Base-by-base conservation (phyloP, 2,888 invertebrate genomes). In the Tryphoninae sp. region DNA sequence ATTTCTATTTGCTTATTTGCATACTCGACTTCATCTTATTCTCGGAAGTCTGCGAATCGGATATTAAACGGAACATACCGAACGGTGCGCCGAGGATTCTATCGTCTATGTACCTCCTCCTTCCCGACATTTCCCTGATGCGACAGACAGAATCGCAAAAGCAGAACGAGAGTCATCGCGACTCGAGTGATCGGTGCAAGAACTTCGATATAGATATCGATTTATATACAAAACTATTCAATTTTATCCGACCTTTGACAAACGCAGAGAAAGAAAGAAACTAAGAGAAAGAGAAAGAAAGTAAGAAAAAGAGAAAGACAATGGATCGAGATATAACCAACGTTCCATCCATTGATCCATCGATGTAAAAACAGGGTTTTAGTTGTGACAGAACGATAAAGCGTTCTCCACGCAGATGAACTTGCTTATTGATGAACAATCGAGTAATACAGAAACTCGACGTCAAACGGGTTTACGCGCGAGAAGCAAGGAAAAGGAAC, bases 31-130 rank as follows among this genome's bases (percentile, higher is more conserved):
- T 13, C 45, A 3, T 13, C 45, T 3, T 45, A 45, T 45, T 45
- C 45, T 45, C 13, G 11, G n/a, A 74, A 58, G 23, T 11, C 55
- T 33, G 64, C 42, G 16, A 53, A n/a, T 23, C 55, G 42, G 74
- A 65, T 64, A 58, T 74, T 64, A 22, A 64, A 26, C 42, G 11
- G 64, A 26, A 64, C 6, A 33, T 33, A 7, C 45, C 74, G 65
- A 74, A 74, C 65, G 74, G 55, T 74, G 7, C 13, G 45, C 13
- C 1, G 13, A 45, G 45, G 11, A 45, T 45, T 9, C 13, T 2
- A 45, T 13, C 45, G 13, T 45, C 9, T 45, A 13, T 11, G 3
- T 45, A 45, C 13, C 1, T 45, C 13, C 45, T 45, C 9, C 59
- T 59, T 59, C 22, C 11, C 22, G 22, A 26, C 6, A 59, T 59